phyloP scores from a whole-genome alignment of 2,797 vertebrate species.

The Champsocephalus gunnari region DNA sequence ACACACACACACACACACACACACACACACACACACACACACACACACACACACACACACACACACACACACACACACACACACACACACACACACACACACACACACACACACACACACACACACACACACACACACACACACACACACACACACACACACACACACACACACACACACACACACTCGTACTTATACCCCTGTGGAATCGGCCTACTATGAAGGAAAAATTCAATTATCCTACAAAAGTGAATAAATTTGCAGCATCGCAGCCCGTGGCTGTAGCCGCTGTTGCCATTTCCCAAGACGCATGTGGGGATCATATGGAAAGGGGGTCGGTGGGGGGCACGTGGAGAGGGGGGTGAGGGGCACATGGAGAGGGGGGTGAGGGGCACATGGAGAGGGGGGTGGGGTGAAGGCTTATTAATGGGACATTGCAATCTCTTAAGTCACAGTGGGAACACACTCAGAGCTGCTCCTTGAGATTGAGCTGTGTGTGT shows the following conservation, averaged over 20 bases:
- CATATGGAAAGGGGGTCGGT: slow-evolving; percentile 13
- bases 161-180: slow-evolving; percentile 5
- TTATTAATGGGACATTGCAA: slow-evolving; percentile 66
- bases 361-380: slow-evolving; percentile 23
- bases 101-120: slow-evolving; percentile 11
- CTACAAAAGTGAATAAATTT: slow-evolving; percentile 86
- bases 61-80: slow-evolving; percentile 24
- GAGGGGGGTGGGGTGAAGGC: slow-evolving; percentile 1
- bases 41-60: slow-evolving; percentile 1
- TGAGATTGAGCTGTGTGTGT: not conserved
- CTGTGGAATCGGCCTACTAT: slow-evolving; percentile 74
- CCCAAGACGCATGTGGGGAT: slow-evolving; percentile 72
- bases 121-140: slow-evolving; percentile 1
- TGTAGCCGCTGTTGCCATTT: slow-evolving; percentile 64
- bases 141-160: slow-evolving; percentile 5
- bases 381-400: too few species aligned
- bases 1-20: slow-evolving; percentile 1
- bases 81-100: slow-evolving; percentile 3
- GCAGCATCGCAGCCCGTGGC: slow-evolving; percentile 69
- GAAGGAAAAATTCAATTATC: slow-evolving; percentile 85
- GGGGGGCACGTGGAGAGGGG: slow-evolving; percentile 23
- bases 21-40: slow-evolving; percentile 2
- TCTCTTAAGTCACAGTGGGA: slow-evolving; percentile 58
- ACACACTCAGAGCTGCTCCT: slow-evolving; percentile 15
- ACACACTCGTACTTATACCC: slow-evolving; percentile 33